Evolutionary conservation across 2,888 invertebrate genomes (phyloP), one percentile per base, ranked within the genome.

Genomic region (Microplitis manilae): DNA sequence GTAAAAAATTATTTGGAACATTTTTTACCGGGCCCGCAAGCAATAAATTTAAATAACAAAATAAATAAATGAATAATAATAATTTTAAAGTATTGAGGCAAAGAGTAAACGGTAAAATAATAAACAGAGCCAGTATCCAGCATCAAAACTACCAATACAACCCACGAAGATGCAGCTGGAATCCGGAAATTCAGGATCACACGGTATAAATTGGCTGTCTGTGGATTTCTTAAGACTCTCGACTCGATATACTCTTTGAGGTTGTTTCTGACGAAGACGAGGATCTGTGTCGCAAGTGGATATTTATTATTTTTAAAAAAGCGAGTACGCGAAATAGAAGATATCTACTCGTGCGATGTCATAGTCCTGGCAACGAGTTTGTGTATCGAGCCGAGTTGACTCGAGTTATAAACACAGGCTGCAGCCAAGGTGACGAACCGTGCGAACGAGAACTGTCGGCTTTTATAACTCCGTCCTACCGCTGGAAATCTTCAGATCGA

Each of bases 281-380:
- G 50, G 13, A 50, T 50, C 50, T 68, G 20, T 59, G 69, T 73
- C 64, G 62, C 64, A 38, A 41, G 9, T 64, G 41, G 9, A 69
- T 77, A 50, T 68, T 77, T 68, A 39, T 73, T 65, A 70, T 61
- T 70, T 65, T 65, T 17, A 76, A 67, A 69, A 59, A 41, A 9
- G n/a, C 20, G 17, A 20, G 41, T 65, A 50, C 50, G 13, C 50
- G 13, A 13, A 50, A 50, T 50, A 13, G 41, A 41, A 41, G 50
- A 50, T 50, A 50, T 50, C 50, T 50, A 13, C 50, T 13, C 9
- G 50, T 50, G 50, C 8, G 50, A 50, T 50, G 50, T 50, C 50
- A 50, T 50, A 50, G 50, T 50, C 50, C 50, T 50, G 50, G 13
- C 50, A 50, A 13, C 50, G 50, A 30, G 30, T 30, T 0, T 30